Conservation (phyloP, 2,888 invertebrate species). For the Scrobipalpa costella region DNA sequence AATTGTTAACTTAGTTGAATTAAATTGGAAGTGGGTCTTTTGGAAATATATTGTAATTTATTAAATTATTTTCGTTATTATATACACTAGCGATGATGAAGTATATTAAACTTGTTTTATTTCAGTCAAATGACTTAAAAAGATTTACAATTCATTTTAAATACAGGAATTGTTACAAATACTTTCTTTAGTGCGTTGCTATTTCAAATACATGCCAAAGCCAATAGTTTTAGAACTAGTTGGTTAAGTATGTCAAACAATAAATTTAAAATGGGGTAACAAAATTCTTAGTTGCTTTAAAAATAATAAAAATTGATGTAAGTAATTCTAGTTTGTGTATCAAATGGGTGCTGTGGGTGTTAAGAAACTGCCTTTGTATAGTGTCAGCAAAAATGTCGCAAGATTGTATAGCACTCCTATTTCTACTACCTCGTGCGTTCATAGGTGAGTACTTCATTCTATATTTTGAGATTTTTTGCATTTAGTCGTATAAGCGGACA, state of each 20-base stretch:
- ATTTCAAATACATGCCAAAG: not conserved
- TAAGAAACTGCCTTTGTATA: not conserved
- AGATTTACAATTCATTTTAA: too few species aligned
- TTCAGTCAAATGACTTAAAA: too few species aligned
- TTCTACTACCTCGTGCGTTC: slow-evolving; percentile 22
- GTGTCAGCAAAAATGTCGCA: not conserved
- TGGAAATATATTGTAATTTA: not conserved
- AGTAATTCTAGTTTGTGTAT: too few species aligned
- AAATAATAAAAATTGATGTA: too few species aligned
- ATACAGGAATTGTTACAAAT: not conserved
- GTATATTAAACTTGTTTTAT: not conserved
- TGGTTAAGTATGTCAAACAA: slow-evolving; percentile 34
- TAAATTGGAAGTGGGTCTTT: not conserved
- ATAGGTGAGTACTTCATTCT: slow-evolving; percentile 38
- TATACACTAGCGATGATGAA: not conserved
- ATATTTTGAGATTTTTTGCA: too few species aligned
- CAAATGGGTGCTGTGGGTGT: slow-evolving; percentile 9
- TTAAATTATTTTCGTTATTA: not conserved
- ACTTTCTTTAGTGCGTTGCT: not conserved
- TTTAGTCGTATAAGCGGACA: too few species aligned
- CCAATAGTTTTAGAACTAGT: slow-evolving; percentile 37
- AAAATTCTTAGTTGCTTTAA: too few species aligned
- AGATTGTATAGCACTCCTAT: not conserved
- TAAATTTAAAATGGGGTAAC: slow-evolving; percentile 7
- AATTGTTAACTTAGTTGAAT: slow-evolving; percentile 7